These are phyloP conservation scores for Panagrolaimus sp. DNA, from an alignment of 1,140 invertebrate species.

Conservation along the genomic window DNA sequence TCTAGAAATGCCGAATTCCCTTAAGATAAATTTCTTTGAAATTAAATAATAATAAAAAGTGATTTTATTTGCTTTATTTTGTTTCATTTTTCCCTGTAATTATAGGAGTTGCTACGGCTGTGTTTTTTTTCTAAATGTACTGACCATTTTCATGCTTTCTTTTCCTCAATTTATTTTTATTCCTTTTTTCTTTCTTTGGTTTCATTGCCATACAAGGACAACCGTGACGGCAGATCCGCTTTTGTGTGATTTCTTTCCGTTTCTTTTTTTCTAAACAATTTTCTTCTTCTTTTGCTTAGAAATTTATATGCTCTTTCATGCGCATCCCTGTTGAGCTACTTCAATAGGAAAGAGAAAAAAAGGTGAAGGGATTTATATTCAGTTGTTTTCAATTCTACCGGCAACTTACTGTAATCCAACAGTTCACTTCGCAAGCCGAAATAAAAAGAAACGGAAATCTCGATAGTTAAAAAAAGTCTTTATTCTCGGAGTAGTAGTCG, in stretches of 20 bases:
- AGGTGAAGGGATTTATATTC: conserved; percentile 14
- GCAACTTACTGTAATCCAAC: neutral
- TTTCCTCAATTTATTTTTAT: neutral
- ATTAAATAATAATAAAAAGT: no score
- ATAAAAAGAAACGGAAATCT: neutral
- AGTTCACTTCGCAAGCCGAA: neutral
- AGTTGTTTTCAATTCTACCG: neutral
- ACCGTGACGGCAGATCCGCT: neutral
- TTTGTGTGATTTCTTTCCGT: neutral
- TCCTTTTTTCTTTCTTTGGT: neutral
- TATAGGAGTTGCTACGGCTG: neutral
- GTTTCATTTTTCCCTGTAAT: neutral
- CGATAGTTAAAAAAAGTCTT: neutral
- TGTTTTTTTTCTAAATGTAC: neutral
- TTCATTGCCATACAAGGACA: neutral
- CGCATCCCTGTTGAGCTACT: conserved; percentile 9
- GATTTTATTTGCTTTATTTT: no score
- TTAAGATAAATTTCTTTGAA: no score
- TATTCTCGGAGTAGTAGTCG: neutral
- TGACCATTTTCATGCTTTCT: neutral
- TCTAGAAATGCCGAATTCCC: no score
- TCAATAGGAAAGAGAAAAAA: conserved; percentile 4
- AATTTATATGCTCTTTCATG: conserved; percentile 18
- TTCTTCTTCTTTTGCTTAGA: conserved; percentile 13
- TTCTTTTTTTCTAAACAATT: conserved; percentile 14